These are phyloP conservation scores for Myotis myotis DNA, from an alignment of 2,797 vertebrate species.

Conservation along the genomic window DNA sequence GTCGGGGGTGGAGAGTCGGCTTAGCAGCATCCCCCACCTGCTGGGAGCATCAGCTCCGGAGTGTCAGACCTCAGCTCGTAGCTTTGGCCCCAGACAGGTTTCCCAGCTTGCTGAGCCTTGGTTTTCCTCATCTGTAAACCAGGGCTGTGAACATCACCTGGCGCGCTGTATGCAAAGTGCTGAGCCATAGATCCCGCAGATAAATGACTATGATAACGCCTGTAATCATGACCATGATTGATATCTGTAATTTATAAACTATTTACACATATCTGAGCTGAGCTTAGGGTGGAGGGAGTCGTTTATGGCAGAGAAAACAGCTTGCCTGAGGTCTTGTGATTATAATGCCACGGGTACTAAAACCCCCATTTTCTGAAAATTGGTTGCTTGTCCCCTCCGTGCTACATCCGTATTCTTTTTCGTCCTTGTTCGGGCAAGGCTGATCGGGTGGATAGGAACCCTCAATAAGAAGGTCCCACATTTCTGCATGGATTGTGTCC, in stretches of 20 bases:
- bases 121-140: neutral
- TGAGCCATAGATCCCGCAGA: neutral
- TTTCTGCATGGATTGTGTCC: slow-evolving; percentile 11
- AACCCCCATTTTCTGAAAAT: neutral
- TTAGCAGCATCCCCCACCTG: neutral
- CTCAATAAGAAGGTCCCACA: neutral
- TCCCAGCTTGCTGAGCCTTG: neutral
- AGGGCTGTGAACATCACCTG: neutral
- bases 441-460: neutral
- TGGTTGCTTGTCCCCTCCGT: neutral
- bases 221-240: neutral
- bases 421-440: neutral
- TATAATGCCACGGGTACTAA: neutral
- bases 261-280: neutral
- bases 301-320: neutral
- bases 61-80: neutral
- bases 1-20: neutral
- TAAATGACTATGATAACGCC: neutral
- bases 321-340: neutral
- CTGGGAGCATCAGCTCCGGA: neutral
- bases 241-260: neutral
- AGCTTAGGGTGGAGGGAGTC: neutral
- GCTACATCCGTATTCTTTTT: neutral
- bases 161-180: neutral
- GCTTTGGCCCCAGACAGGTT: neutral